Percentiles rank a stretch among this genome's conserved stretches.
Conservation (phyloP, 2,113 vertebrate species). For the Pelecanus crispus region DNA sequence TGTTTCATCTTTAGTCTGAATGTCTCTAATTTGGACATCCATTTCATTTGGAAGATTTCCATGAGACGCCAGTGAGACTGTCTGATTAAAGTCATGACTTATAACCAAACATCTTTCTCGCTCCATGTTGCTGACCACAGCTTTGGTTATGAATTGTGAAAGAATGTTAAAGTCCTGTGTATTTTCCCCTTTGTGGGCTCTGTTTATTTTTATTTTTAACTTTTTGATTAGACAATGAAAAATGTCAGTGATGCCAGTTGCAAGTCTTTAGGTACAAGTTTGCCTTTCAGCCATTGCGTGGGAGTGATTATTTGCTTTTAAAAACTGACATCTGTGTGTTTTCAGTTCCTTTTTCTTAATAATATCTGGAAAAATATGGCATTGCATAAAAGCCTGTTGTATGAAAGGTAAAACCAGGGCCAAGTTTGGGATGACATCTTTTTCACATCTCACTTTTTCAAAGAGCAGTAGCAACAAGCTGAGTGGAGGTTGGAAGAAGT, state of each 20-base stretch:
- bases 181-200: not conserved
- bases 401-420: not conserved
- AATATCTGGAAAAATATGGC: not conserved
- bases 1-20: not conserved
- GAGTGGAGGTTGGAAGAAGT: not conserved
- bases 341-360: not conserved
- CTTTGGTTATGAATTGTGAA: conserved; percentile 36
- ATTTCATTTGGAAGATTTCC: conserved; percentile 31
- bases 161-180: conserved; percentile 22
- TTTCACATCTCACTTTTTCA: not conserved
- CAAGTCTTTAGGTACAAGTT: conserved; percentile 3
- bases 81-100: not conserved
- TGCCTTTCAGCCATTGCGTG: not conserved
- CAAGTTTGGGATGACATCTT: not conserved
- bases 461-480: not conserved
- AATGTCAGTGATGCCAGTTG: not conserved
- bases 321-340: not conserved
- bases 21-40: not conserved
- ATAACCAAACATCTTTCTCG: not conserved
- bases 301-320: not conserved
- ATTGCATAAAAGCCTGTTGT: not conserved
- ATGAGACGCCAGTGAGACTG: not conserved
- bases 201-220: conserved; percentile 27
- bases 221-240: not conserved
- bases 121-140: not conserved